Percentiles rank a stretch among this genome's conserved stretches.
Conservation (phyloP, 2,113 vertebrate species). For the Amphiprion percula region DNA sequence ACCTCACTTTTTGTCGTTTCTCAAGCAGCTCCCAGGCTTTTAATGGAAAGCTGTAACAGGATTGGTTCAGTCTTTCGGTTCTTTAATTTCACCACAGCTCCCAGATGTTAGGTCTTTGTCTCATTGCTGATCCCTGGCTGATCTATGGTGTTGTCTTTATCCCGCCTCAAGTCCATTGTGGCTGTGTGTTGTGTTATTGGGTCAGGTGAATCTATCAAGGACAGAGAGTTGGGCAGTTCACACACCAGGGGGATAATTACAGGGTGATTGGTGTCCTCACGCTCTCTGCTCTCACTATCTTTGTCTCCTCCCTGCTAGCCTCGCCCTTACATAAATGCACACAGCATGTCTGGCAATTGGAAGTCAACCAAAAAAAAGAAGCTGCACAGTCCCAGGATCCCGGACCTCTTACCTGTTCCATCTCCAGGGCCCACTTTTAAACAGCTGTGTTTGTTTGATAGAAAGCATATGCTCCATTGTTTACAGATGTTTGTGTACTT, state of each 20-base stretch:
- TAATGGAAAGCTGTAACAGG: slow-evolving; percentile 68
- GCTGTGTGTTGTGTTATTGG: slow-evolving; percentile 79
- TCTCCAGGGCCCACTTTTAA: slow-evolving; percentile 75
- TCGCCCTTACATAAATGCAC: slow-evolving; percentile 68
- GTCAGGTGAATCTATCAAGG: slow-evolving; percentile 84
- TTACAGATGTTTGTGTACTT: slow-evolving; percentile 90
- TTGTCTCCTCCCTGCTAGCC: slow-evolving; percentile 74
- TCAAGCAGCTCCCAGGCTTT: slow-evolving; percentile 79
- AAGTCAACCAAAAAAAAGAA: slow-evolving; percentile 50
- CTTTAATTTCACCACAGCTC: slow-evolving; percentile 76
- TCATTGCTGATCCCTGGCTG: slow-evolving; percentile 75
- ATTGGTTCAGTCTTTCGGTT: slow-evolving; percentile 70
- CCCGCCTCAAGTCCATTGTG: slow-evolving; percentile 66
- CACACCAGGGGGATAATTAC: slow-evolving; percentile 83
- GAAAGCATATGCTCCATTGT: slow-evolving; percentile 78
- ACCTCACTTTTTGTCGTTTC: slow-evolving; percentile 85
- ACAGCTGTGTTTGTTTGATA: slow-evolving; percentile 81
- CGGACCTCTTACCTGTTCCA: slow-evolving; percentile 57
- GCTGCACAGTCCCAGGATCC: slow-evolving; percentile 35
- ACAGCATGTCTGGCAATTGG: slow-evolving; percentile 57
- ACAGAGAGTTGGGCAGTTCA: slow-evolving; percentile 77
- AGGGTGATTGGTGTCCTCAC: slow-evolving; percentile 82
- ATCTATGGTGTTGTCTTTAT: slow-evolving; percentile 76
- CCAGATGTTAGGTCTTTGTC: slow-evolving; percentile 81
- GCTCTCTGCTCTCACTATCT: slow-evolving; percentile 76